Evolutionary conservation across 2,888 invertebrate genomes (phyloP).

Genomic region (Cantharis flavilabris): DNA sequence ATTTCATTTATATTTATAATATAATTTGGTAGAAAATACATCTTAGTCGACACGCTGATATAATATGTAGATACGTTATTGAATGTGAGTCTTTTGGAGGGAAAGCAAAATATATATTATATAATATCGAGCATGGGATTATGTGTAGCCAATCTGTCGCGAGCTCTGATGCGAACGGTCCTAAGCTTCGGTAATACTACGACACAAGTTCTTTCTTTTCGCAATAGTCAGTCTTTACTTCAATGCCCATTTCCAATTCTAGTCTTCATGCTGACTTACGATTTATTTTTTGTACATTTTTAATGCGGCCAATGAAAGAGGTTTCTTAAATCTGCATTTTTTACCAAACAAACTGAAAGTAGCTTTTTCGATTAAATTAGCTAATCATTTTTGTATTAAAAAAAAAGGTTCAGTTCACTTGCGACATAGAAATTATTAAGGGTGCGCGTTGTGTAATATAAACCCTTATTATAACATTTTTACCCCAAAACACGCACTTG

Average conservation of each 20-base stretch:
- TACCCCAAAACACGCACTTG: constrained; percentile 50
- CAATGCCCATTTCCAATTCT: constrained; percentile 25
- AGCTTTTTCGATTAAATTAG: background rate
- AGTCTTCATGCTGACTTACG: constrained; percentile 31
- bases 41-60: background rate
- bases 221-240: constrained; percentile 25
- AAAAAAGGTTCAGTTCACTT: background rate
- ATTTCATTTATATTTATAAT: background rate
- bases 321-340: background rate
- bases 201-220: constrained; percentile 41
- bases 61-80: constrained; percentile 1
- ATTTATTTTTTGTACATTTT: constrained; percentile 36
- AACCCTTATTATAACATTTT: constrained; percentile 50
- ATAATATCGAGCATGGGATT: constrained; percentile 54
- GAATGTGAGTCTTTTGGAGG: constrained; percentile 16
- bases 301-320: constrained; percentile 27
- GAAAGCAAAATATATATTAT: constrained; percentile 37
- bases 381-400: background rate
- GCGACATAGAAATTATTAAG: constrained; percentile 10
- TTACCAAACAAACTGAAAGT: background rate
- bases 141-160: constrained; percentile 55
- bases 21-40: background rate
- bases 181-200: constrained; percentile 46
- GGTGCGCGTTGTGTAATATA: constrained; percentile 45
- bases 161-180: constrained; percentile 49